These are phyloP conservation scores for Acleris cristana DNA, from an alignment of 2,888 invertebrate species.

Conservation along the genomic window DNA sequence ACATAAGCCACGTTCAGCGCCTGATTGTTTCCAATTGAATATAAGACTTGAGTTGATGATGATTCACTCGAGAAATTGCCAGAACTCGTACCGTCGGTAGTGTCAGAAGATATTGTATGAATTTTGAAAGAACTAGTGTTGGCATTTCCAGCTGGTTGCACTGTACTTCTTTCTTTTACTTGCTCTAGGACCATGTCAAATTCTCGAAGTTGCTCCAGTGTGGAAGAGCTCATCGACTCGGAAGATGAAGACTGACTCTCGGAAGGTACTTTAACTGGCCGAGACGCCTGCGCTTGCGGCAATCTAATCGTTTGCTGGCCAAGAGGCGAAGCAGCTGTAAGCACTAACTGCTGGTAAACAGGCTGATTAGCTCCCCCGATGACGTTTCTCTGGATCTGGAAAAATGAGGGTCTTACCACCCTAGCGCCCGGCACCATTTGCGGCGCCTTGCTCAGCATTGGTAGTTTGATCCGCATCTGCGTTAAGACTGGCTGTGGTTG, in stretches of 20 bases:
- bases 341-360: conserved; percentile 78
- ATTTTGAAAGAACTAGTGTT: conserved; percentile 56
- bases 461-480: conserved; percentile 81
- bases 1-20: conserved; percentile 72
- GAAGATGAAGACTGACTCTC: conserved; percentile 67
- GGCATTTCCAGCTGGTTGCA: conserved; percentile 72
- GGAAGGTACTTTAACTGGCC: conserved; percentile 59
- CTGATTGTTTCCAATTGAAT: conserved; percentile 69
- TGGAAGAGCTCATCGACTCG: conserved; percentile 88
- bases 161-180: conserved; percentile 90
- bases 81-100: conserved; percentile 56
- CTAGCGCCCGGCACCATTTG: conserved; percentile 83
- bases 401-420: conserved; percentile 81
- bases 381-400: conserved; percentile 86
- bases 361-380: conserved; percentile 83
- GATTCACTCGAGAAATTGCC: conserved; percentile 56
- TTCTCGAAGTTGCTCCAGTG: conserved; percentile 90
- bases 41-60: conserved; percentile 69
- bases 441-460: conserved; percentile 80
- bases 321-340: conserved; percentile 76
- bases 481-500: conserved; percentile 75
- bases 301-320: conserved; percentile 74
- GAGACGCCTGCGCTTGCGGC: conserved; percentile 62
- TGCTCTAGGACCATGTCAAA: conserved; percentile 92
- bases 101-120: conserved; percentile 57